Evolutionary conservation across 2,113 vertebrate species (phyloP), one percentile per base, ranked within the genome.

Genomic region (Python bivittatus): DNA sequence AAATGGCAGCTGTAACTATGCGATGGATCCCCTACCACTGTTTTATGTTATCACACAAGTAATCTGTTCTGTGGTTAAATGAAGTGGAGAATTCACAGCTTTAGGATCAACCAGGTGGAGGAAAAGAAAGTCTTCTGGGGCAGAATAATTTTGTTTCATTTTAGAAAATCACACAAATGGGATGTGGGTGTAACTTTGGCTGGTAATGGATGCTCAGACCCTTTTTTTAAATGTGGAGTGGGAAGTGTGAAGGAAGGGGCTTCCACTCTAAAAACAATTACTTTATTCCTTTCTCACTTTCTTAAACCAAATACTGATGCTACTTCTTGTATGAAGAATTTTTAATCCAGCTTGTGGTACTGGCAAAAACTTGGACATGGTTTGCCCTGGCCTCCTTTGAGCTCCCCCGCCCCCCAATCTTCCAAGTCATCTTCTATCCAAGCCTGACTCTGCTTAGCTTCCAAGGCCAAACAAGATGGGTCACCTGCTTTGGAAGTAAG

Each of bases 401-500:
- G n/a, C n/a, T n/a, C n/a, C n/a, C n/a, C n/a, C n/a, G n/a, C 23
- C 58, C 5, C n/a, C 64, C 2, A 33, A 33, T 13, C 12, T 33
- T 38, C 6, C 15, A 38, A 20, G 33, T n/a, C n/a, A 38, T 72
- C n/a, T 15, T 17, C n/a, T 38, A 2, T 20, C 68, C 6, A 72
- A 72, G 68, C 1, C 2, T 38, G 68, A 33, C 13, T 1, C 68
- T 8, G 68, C 20, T 38, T 72, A 6, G 17, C n/a, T 38, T 72
- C 68, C n/a, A 72, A 38, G 15, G 6, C 68, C 68, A 72, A 38
- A 72, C 33, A 33, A 72, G n/a, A 33, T 38, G 1, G n/a, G 64
- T 33, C n/a, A 94, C 94, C n/a, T 92, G 64, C 79, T 90, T 79
- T 87, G 90, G 87, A 56, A 92, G 92, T 52, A 94, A 96, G 96